These are phyloP conservation scores for Lysiphlebus fabarum DNA, from an alignment of 1,140 invertebrate species.

Conservation along the genomic window DNA sequence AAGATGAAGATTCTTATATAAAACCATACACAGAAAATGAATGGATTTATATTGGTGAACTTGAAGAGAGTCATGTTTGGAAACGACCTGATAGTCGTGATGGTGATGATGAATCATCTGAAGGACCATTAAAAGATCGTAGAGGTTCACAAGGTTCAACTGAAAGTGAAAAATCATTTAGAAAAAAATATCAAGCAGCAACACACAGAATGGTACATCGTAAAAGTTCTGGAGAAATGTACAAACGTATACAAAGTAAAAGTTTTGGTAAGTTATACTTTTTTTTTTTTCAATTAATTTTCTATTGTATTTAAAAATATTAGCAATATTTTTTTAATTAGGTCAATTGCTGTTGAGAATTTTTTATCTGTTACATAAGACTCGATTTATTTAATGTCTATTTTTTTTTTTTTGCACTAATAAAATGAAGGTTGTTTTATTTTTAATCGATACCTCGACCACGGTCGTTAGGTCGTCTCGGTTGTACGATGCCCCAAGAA, in stretches of 20 bases:
- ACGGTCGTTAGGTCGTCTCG: slow-evolving; percentile 13
- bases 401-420: slow-evolving; percentile 21
- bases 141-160: slow-evolving; percentile 70
- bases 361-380: no score
- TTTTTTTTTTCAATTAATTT: background rate
- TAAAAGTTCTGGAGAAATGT: slow-evolving; percentile 89
- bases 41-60: slow-evolving; percentile 75
- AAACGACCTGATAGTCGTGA: slow-evolving; percentile 57
- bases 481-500: background rate
- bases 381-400: background rate
- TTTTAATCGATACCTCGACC: slow-evolving; percentile 25
- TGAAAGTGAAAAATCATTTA: slow-evolving; percentile 81
- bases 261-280: slow-evolving; percentile 70
- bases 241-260: slow-evolving; percentile 76
- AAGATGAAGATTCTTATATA: slow-evolving; percentile 67
- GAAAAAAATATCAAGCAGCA: slow-evolving; percentile 79
- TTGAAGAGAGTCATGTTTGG: slow-evolving; percentile 70
- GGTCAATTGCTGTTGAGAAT: slow-evolving; percentile 2
- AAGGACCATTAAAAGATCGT: slow-evolving; percentile 48
- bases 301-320: no score
- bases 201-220: slow-evolving; percentile 87
- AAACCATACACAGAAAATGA: slow-evolving; percentile 68
- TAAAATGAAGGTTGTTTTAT: slow-evolving; percentile 30
- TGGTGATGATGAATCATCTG: slow-evolving; percentile 45
- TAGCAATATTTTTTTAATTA: background rate